These are phyloP conservation scores for Aporophyla nigra DNA, from an alignment of 2,888 invertebrate genomes.

Conservation along the genomic window DNA sequence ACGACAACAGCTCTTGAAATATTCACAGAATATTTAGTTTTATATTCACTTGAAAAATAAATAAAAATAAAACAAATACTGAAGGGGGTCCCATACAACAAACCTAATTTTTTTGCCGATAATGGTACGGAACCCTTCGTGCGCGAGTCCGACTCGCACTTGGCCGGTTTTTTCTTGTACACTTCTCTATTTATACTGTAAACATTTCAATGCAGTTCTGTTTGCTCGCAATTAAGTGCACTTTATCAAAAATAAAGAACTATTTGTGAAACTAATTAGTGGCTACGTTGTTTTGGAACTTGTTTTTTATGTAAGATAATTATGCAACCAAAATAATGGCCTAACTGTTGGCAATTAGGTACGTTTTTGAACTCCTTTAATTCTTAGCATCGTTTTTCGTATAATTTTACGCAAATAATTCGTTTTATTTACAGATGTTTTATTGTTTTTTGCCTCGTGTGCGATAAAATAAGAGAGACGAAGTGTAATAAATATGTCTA, in stretches of 20 bases:
- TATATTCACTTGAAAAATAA: too few relatives aligned
- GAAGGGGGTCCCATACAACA: too few relatives aligned
- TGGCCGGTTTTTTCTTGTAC: too few relatives aligned
- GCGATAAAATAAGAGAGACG: not conserved
- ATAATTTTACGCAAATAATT: conserved; percentile 27
- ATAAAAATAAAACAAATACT: too few relatives aligned
- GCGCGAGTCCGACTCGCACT: too few relatives aligned
- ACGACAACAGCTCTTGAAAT: too few relatives aligned
- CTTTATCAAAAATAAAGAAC: conserved; percentile 16
- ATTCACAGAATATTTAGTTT: too few relatives aligned
- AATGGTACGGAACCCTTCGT: too few relatives aligned
- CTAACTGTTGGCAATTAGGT: conserved; percentile 16
- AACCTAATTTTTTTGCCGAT: too few relatives aligned
- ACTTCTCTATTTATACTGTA: conserved; percentile 21
- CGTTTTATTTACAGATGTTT: conserved; percentile 39
- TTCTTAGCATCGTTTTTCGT: conserved; percentile 13
- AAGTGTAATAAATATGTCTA: conserved; percentile 49
- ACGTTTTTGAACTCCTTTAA: not conserved
- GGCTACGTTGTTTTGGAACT: not conserved
- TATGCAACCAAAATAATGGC: conserved; percentile 27
- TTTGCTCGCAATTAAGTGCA: conserved; percentile 14
- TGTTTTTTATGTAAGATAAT: not conserved
- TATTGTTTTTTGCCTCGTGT: not conserved
- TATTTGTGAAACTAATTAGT: conserved; percentile 11
- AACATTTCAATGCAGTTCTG: conserved; percentile 48